Conservation (phyloP, 2,888 invertebrate species). For the Holacanthella duospinosa region DNA sequence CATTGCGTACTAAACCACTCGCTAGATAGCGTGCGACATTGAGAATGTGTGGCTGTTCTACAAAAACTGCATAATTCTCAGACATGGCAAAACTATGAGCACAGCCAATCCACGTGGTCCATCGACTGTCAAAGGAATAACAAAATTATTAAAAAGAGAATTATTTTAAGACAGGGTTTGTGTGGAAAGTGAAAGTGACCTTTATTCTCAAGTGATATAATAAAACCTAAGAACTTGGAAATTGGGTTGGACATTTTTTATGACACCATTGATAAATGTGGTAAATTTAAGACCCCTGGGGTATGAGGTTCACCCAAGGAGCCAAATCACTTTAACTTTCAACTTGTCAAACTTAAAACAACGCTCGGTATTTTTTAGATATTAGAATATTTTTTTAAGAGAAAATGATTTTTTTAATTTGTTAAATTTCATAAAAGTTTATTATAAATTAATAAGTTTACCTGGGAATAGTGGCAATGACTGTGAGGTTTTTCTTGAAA, state of each 20-base stretch:
- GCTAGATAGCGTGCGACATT: slow-evolving; percentile 40
- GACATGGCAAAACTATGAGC: slow-evolving; percentile 48
- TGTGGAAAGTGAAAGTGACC: not conserved
- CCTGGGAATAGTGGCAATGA: slow-evolving; percentile 25
- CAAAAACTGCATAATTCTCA: slow-evolving; percentile 46
- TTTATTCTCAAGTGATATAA: too few relatives aligned
- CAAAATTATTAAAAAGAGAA: not conserved
- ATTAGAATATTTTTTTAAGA: too few relatives aligned
- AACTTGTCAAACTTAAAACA: too few relatives aligned
- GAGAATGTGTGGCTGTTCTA: slow-evolving; percentile 46
- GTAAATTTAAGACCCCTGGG: too few relatives aligned
- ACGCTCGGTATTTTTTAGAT: too few relatives aligned
- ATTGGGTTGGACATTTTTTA: too few relatives aligned
- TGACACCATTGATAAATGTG: too few relatives aligned
- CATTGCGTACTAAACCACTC: slow-evolving; percentile 2
- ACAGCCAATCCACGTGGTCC: slow-evolving; percentile 11
- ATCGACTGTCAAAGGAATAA: not conserved
- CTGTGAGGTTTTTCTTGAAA: slow-evolving; percentile 30
- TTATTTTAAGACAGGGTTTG: not conserved
- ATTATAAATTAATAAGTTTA: not conserved
- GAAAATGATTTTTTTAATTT: not conserved
- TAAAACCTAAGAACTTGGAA: too few relatives aligned
- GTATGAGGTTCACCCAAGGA: too few relatives aligned
- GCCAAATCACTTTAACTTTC: too few relatives aligned
- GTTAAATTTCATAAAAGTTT: not conserved